Conservation (phyloP, 1,140 invertebrate species). For the Stegodyphus mimosarum region DNA sequence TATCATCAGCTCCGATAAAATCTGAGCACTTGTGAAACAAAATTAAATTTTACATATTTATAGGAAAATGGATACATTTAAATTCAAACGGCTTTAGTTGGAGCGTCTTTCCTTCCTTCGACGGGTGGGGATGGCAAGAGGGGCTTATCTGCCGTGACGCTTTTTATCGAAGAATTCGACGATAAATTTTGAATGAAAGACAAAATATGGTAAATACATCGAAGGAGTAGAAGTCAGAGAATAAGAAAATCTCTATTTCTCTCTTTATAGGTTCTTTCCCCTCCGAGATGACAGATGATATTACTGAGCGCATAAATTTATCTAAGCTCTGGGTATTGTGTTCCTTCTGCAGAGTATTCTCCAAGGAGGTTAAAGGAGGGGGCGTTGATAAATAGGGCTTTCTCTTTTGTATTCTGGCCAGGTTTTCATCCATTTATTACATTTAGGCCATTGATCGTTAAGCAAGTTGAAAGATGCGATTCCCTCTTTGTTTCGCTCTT, state of each 20-base stretch:
- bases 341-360: slow-evolving; percentile 36
- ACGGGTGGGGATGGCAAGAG: slow-evolving; percentile 1
- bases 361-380: slow-evolving; percentile 11
- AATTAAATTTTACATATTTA: slow-evolving; percentile 61
- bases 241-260: slow-evolving; percentile 52
- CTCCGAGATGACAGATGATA: slow-evolving; percentile 57
- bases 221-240: slow-evolving; percentile 31
- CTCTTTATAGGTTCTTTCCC: slow-evolving; percentile 50
- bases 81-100: slow-evolving; percentile 48
- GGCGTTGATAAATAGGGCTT: slow-evolving; percentile 60
- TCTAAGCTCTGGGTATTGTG: slow-evolving; percentile 56
- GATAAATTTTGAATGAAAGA: slow-evolving; percentile 60
- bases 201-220: slow-evolving; percentile 59
- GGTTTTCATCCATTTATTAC: slow-evolving; percentile 59
- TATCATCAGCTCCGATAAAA: slow-evolving; percentile 38
- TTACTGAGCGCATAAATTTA: slow-evolving; percentile 59
- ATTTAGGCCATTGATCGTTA: slow-evolving; percentile 58
- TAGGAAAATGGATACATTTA: slow-evolving; percentile 59
- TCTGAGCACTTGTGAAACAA: slow-evolving; percentile 50
- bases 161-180: slow-evolving; percentile 56
- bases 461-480: slow-evolving; percentile 50
- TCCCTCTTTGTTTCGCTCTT: slow-evolving; percentile 33
- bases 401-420: slow-evolving; percentile 57
- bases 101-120: slow-evolving; percentile 1
- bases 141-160: slow-evolving; percentile 43